phyloP scores from a whole-genome alignment of 92 coral and sea anemone genomes.

The Epizoanthus illoricatus region DNA sequence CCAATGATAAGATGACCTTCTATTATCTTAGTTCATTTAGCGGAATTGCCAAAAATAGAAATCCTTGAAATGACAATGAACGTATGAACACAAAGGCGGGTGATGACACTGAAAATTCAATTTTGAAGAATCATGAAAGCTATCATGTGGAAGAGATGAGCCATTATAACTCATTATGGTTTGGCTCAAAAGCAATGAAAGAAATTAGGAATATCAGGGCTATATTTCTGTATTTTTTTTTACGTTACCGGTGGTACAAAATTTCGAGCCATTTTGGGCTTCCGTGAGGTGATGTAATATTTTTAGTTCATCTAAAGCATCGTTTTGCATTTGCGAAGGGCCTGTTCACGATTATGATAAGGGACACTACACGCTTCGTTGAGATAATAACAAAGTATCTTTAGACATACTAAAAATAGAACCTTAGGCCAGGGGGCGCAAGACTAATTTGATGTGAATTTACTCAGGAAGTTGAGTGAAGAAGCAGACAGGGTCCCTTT shows the following conservation, averaged over 20 bases:
- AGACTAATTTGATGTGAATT: too few relatives aligned
- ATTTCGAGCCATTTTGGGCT: background rate
- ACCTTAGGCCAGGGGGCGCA: too few relatives aligned
- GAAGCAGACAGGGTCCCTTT: too few relatives aligned
- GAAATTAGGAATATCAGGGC: background rate
- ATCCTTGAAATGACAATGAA: background rate
- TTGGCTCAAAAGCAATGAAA: background rate
- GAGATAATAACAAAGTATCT: too few relatives aligned
- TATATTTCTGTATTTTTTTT: background rate
- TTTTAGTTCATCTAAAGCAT: background rate
- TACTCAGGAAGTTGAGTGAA: too few relatives aligned
- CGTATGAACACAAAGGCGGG: background rate
- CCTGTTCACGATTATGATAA: too few relatives aligned
- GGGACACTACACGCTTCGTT: too few relatives aligned
- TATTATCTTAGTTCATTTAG: constrained; percentile 11
- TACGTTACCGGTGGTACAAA: too few relatives aligned
- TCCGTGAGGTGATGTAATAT: background rate
- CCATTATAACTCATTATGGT: background rate
- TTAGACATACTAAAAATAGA: too few relatives aligned
- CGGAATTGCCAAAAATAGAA: constrained; percentile 39
- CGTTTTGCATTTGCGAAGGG: too few relatives aligned
- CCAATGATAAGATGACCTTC: constrained; percentile 16
- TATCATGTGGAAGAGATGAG: too few relatives aligned
- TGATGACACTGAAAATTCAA: constrained; percentile 19
- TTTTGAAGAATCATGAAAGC: background rate